Percentiles rank a stretch among this genome's conserved stretches.
These are phyloP conservation scores for Centropus unirufus DNA, from an alignment of 2,113 vertebrate species.

Conservation along the genomic window DNA sequence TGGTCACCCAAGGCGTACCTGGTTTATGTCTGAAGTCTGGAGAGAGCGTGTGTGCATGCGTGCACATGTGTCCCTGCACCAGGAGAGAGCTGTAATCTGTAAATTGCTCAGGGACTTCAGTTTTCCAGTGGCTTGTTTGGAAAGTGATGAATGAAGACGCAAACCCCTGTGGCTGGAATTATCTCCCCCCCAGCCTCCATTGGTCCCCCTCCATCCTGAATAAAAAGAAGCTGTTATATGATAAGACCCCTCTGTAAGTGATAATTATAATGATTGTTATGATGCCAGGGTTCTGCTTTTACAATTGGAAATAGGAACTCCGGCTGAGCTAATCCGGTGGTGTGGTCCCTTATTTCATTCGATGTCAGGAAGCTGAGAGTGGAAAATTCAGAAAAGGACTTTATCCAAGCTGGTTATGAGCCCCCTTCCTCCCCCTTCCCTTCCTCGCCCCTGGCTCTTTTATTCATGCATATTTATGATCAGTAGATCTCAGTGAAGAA, in stretches of 20 bases:
- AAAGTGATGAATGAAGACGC: slow-evolving; percentile 73
- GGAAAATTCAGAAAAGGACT: slow-evolving; percentile 51
- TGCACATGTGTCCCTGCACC: not conserved
- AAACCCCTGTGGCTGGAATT: slow-evolving; percentile 60
- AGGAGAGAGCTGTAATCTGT: slow-evolving; percentile 59
- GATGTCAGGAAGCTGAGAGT: slow-evolving; percentile 27
- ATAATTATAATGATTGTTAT: slow-evolving; percentile 74
- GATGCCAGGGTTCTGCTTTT: slow-evolving; percentile 50
- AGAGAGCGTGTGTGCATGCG: not conserved
- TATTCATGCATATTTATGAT: slow-evolving; percentile 69
- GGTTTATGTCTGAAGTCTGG: not conserved
- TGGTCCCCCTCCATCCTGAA: not conserved
- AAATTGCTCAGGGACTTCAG: slow-evolving; percentile 68
- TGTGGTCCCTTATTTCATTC: slow-evolving; percentile 58
- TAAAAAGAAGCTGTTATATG: slow-evolving; percentile 69
- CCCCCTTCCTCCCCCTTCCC: slow-evolving; percentile 19
- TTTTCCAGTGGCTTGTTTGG: slow-evolving; percentile 69
- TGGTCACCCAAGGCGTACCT: not conserved
- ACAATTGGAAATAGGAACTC: slow-evolving; percentile 58
- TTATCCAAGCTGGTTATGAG: slow-evolving; percentile 69
- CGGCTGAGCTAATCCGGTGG: slow-evolving; percentile 53
- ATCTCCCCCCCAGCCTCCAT: slow-evolving; percentile 28
- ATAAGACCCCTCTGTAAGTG: slow-evolving; percentile 69
- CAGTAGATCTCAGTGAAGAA: slow-evolving; percentile 43
- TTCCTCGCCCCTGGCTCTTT: slow-evolving; percentile 36